Evolutionary conservation across 2,888 invertebrate genomes (phyloP).

Genomic region (Tinea pellionella): DNA sequence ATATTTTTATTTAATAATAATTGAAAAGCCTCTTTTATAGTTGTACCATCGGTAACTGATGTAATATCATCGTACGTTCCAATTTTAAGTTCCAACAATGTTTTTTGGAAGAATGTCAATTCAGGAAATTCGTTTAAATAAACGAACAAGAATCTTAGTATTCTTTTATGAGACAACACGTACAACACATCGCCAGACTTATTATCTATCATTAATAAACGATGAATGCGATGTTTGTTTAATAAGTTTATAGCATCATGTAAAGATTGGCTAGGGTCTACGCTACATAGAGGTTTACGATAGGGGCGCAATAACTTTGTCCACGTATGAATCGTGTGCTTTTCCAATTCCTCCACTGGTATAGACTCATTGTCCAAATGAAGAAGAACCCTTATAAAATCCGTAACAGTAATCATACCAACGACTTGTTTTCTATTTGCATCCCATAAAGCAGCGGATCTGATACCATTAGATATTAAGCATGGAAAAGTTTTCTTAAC

Average conservation of each 20-base stretch:
- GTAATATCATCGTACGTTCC: constrained; percentile 56
- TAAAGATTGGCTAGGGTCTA: constrained; percentile 54
- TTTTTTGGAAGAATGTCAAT: constrained; percentile 59
- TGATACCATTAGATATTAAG: constrained; percentile 57
- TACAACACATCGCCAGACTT: constrained; percentile 54
- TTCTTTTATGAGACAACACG: constrained; percentile 59
- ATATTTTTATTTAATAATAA: constrained; percentile 55
- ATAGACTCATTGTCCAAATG: constrained; percentile 51
- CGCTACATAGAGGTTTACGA: constrained; percentile 50
- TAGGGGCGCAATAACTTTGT: constrained; percentile 50
- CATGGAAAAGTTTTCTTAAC: constrained; percentile 62
- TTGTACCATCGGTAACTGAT: constrained; percentile 49
- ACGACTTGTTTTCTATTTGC: constrained; percentile 52
- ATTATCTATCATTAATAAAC: constrained; percentile 54
- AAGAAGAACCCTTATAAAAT: constrained; percentile 58
- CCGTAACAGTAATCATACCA: constrained; percentile 63
- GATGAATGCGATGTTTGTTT: constrained; percentile 53
- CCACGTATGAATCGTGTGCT: constrained; percentile 58
- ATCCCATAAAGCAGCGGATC: constrained; percentile 62
- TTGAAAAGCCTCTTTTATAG: constrained; percentile 55
- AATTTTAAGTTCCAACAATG: constrained; percentile 52
- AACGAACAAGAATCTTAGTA: constrained; percentile 57
- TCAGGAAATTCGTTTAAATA: constrained; percentile 63
- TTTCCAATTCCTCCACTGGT: constrained; percentile 55
- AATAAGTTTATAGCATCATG: constrained; percentile 61